phyloP scores from a whole-genome alignment of 1,140 invertebrate species.

The Lerema accius region DNA sequence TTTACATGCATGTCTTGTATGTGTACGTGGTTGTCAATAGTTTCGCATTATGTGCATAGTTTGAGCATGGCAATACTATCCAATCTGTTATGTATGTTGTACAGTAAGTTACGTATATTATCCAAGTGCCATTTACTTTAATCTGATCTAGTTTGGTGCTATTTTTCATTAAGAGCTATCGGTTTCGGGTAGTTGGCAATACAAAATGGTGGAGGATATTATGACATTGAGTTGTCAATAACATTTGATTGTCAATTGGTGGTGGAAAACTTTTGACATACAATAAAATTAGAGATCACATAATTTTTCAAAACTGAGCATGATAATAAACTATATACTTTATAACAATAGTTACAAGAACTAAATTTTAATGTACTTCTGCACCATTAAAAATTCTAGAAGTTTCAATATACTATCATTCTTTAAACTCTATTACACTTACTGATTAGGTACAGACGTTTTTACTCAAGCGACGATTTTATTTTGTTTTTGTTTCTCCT shows the following conservation, averaged over 20 bases:
- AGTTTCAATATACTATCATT: too few species aligned
- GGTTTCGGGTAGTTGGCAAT: not conserved
- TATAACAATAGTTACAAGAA: too few species aligned
- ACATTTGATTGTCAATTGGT: not conserved
- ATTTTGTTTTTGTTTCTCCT: conserved; percentile 79
- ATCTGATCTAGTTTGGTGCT: not conserved
- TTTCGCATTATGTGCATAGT: not conserved
- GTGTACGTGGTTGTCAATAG: not conserved
- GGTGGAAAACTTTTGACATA: too few species aligned
- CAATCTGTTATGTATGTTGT: not conserved
- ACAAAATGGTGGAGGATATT: not conserved
- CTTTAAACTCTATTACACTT: not conserved
- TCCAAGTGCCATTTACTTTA: not conserved
- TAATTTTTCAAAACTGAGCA: not conserved
- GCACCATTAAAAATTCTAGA: too few species aligned
- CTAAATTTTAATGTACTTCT: too few species aligned
- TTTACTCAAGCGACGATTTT: conserved; percentile 56
- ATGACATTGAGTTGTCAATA: not conserved
- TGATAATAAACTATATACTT: not conserved
- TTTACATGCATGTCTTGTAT: not conserved
- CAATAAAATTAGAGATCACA: too few species aligned
- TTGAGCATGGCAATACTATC: not conserved
- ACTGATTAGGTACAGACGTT: too few species aligned
- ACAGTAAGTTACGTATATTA: not conserved
- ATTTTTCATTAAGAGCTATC: not conserved